Evolutionary conservation across 1,140 invertebrate genomes (phyloP).

Genomic region (Heliconius congener): DNA sequence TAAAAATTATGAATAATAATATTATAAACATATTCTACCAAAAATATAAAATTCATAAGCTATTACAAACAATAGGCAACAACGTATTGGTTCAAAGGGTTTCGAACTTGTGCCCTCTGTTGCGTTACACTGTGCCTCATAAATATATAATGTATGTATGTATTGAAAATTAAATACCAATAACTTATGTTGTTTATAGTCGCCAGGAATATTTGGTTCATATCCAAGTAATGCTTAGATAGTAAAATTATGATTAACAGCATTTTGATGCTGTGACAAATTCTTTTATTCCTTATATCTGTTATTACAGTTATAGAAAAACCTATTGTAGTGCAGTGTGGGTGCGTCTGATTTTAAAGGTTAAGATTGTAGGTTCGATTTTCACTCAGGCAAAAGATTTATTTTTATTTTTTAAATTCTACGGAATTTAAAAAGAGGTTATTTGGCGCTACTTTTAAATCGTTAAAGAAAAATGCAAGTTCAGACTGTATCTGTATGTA

Average conservation of each 20-base stretch:
- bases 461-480: no score
- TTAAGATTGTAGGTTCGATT: neutral
- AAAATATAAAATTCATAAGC: neutral
- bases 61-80: neutral
- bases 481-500: no score
- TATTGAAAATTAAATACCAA: neutral
- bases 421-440: no score
- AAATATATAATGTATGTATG: neutral
- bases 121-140: neutral
- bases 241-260: conserved; percentile 35
- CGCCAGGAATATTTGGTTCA: conserved; percentile 32
- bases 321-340: no score
- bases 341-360: neutral
- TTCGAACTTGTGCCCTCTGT: neutral
- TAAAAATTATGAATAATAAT: no score
- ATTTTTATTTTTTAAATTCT: no score
- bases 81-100: neutral
- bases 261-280: neutral
- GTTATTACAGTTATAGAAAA: no score
- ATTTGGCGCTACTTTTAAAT: no score
- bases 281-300: no score
- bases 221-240: conserved; percentile 34
- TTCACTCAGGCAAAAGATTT: no score
- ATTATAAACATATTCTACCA: no score
- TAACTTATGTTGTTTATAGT: neutral